phyloP scores from a whole-genome alignment of 2,797 vertebrate genomes.

The Numenius phaeopus region DNA sequence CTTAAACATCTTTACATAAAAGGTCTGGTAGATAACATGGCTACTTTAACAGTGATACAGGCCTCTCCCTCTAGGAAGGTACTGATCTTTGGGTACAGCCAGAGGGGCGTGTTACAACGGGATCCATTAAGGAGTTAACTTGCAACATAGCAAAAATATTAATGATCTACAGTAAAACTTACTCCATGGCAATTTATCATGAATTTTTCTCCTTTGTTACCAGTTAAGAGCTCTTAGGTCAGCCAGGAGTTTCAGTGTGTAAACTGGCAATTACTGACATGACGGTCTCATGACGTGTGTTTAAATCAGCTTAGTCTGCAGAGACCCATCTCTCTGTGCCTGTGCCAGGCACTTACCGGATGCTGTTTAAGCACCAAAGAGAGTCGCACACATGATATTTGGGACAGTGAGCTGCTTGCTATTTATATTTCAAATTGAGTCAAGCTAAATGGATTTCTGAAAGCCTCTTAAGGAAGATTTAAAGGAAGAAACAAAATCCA shows the following conservation, averaged over 20 bases:
- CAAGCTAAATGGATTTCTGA: slow-evolving; percentile 65
- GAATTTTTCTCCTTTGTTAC: neutral
- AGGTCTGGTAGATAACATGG: neutral
- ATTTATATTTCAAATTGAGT: slow-evolving; percentile 58
- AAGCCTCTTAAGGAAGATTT: slow-evolving; percentile 65
- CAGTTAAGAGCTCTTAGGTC: neutral
- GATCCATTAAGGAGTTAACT: neutral
- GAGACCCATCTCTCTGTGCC: neutral
- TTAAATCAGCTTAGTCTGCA: slow-evolving; percentile 38
- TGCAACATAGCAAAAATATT: neutral
- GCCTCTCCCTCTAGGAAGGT: neutral
- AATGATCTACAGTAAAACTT: neutral
- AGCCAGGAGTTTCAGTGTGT: neutral
- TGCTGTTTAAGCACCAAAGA: neutral
- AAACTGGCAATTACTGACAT: neutral
- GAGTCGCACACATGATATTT: neutral
- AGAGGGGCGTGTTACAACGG: neutral
- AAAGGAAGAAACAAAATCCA: slow-evolving; percentile 4
- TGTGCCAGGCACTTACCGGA: neutral
- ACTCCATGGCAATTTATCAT: neutral
- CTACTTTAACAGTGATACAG: neutral
- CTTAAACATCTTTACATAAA: neutral
- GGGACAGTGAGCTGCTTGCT: slow-evolving; percentile 58
- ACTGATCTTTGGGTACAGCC: neutral
- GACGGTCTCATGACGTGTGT: neutral